Percentiles rank a stretch among this genome's conserved stretches.
phyloP scores from a whole-genome alignment of 2,797 vertebrate genomes.

The Pangasius krempfi region DNA sequence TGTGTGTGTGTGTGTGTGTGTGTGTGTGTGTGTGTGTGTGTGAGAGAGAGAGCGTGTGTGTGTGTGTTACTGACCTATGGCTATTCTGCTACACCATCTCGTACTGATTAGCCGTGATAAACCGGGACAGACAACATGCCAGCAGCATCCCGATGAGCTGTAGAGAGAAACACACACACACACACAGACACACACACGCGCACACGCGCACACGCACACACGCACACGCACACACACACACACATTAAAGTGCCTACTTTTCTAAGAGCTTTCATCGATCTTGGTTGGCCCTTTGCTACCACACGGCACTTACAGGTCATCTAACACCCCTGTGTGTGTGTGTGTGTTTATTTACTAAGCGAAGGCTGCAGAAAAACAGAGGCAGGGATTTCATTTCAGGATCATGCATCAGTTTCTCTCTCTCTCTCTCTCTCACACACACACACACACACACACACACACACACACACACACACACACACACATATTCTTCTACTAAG shows the following conservation, averaged over 20 bases:
- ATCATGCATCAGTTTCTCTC: background rate
- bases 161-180: conserved; percentile 39
- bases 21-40: conserved; percentile 21
- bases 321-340: conserved; percentile 47
- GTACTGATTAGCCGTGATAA: conserved; percentile 95
- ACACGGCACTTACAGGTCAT: conserved; percentile 56
- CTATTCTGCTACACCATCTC: conserved; percentile 89
- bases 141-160: conserved; percentile 90
- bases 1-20: conserved; percentile 29
- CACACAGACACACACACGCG: conserved; percentile 18
- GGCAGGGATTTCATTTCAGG: background rate
- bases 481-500: background rate
- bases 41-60: conserved; percentile 20
- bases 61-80: conserved; percentile 68
- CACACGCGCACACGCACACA: conserved; percentile 36
- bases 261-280: conserved; percentile 57
- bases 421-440: background rate
- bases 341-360: conserved; percentile 1
- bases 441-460: background rate
- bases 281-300: conserved; percentile 25
- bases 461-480: background rate
- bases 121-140: conserved; percentile 92
- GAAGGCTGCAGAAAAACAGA: conserved; percentile 29
- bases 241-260: conserved; percentile 33
- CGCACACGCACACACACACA: conserved; percentile 39